A percentile compares a stretch with the other conserved stretches of the same genome.
Evolutionary conservation across 1,140 invertebrate species (phyloP).

Genomic region (Pseudachorutes palmiensis): DNA sequence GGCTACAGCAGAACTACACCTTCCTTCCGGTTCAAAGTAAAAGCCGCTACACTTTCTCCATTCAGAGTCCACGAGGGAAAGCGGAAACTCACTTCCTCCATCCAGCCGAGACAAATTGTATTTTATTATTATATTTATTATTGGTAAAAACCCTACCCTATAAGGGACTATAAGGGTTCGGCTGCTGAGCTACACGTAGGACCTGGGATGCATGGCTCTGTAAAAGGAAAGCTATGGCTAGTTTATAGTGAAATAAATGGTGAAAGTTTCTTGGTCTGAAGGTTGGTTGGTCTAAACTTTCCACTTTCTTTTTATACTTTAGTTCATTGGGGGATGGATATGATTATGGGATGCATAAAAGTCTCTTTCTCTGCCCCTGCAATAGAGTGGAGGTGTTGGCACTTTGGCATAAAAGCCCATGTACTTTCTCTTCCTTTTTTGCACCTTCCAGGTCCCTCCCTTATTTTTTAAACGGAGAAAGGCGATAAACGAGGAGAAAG

Average conservation of each 20-base stretch:
- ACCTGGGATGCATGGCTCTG: too few relatives aligned
- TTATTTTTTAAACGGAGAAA: neutral
- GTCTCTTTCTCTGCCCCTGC: neutral
- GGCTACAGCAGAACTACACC: too few relatives aligned
- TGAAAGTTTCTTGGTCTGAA: neutral
- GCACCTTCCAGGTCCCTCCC: neutral
- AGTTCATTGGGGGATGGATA: slow-evolving; percentile 6
- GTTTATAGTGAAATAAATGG: slow-evolving; percentile 6
- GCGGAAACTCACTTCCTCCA: neutral
- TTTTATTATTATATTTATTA: slow-evolving; percentile 12
- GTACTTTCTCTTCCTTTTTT: neutral
- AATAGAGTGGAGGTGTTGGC: slow-evolving; percentile 2
- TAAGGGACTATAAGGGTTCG: too few relatives aligned
- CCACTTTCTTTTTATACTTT: neutral
- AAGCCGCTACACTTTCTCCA: neutral
- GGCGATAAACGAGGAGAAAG: slow-evolving; percentile 7
- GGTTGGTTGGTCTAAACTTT: slow-evolving; percentile 5
- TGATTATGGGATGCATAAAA: slow-evolving; percentile 11
- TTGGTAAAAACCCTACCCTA: slow-evolving; percentile 7
- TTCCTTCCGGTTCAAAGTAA: neutral
- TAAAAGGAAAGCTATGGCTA: too few relatives aligned
- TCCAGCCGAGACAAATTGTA: slow-evolving; percentile 1
- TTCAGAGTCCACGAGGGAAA: neutral
- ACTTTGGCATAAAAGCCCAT: neutral
- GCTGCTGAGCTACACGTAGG: too few relatives aligned